A percentile compares a stretch with the other conserved stretches of the same genome.
These are phyloP conservation scores for Antidorcas marsupialis DNA, from an alignment of 2,113 vertebrate genomes.

Conservation along the genomic window DNA sequence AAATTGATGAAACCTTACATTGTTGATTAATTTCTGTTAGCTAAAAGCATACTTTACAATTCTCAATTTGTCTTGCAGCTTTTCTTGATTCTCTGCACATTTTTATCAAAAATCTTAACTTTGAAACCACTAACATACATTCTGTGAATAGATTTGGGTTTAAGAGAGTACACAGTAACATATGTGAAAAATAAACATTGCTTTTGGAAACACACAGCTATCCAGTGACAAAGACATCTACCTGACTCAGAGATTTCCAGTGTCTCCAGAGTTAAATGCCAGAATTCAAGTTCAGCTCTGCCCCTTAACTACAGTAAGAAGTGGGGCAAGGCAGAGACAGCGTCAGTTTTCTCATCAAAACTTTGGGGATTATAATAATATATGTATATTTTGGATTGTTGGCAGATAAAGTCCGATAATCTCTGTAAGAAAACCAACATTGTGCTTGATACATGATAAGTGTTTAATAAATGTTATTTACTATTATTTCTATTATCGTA, in stretches of 20 bases:
- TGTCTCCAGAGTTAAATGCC: neutral
- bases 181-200: neutral
- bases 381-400: neutral
- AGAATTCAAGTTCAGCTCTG: neutral
- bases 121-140: neutral
- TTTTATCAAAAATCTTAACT: neutral
- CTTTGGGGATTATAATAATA: neutral
- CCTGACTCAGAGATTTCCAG: neutral
- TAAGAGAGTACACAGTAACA: neutral
- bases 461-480: neutral
- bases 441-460: neutral
- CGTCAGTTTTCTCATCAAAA: neutral
- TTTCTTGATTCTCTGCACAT: neutral
- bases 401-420: neutral
- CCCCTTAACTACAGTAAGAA: neutral
- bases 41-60: neutral
- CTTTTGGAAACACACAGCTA: neutral
- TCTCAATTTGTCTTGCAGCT: neutral
- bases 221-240: neutral
- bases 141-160: neutral
- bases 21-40: neutral
- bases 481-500: neutral
- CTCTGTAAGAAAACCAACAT: neutral
- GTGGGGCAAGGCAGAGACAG: neutral
- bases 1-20: neutral